Conservation (phyloP, 2,888 invertebrate species). For the Leptopterna dolabrata region DNA sequence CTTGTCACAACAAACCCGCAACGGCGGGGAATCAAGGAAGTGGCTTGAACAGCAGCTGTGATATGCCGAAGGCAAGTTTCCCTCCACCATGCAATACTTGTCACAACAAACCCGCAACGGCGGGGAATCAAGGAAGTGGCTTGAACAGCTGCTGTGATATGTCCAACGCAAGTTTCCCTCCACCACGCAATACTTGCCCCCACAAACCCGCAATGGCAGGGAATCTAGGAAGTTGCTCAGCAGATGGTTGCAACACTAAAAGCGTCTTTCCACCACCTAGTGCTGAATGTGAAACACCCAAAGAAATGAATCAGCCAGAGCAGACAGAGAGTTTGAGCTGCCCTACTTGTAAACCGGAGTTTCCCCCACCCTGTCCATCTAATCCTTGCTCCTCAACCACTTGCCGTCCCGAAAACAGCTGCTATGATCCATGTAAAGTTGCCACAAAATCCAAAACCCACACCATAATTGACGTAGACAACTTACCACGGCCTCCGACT, state of each 20-base stretch:
- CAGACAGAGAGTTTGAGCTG: neutral
- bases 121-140: neutral
- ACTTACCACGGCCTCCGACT: neutral
- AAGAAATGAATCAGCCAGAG: neutral
- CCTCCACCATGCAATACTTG: neutral
- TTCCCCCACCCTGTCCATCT: neutral
- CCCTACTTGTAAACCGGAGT: neutral
- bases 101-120: too few relatives aligned
- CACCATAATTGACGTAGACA: neutral
- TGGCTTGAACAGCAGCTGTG: neutral
- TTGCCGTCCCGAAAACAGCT: neutral
- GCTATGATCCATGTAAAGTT: neutral
- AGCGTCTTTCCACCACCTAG: neutral
- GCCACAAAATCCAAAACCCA: neutral
- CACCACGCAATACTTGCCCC: neutral
- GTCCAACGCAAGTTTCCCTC: neutral
- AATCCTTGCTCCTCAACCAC: neutral
- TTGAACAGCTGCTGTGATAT: neutral
- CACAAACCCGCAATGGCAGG: neutral
- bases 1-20: neutral
- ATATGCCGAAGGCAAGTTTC: neutral
- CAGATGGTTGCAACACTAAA: neutral
- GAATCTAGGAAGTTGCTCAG: neutral
- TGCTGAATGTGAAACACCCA: neutral
- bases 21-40: neutral